Evolutionary conservation across 2,888 invertebrate species (phyloP), one percentile per base, ranked within the genome.

Genomic region (Scotopteryx bipunctaria): DNA sequence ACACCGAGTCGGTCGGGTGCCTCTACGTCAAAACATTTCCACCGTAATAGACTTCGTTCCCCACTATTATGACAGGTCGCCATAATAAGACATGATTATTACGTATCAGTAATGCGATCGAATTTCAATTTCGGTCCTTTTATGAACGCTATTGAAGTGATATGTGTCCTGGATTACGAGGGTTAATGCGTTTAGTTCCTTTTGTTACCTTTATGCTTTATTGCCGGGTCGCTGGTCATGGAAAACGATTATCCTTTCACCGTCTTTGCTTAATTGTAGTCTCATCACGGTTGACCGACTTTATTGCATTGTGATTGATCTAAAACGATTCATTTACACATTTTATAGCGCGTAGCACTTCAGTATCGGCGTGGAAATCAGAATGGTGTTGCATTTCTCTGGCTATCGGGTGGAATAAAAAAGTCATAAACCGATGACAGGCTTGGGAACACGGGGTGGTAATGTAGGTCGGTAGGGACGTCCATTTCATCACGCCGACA

Each of bases 371-470:
- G 67, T 75, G 69, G 81, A 83, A 81, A 85, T 81, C 73, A 73
- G 81, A 79, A 76, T 80, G 81, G 83, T 86, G 73, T 86, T 86
- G 84, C 85, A 81, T 88, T 86, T 86, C 86, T 82, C 73, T 70
- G 65, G 73, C 76, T 76, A 84, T 80, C 79, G 80, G 78, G 76
- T 76, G 78, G 77, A 86, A 89, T 89, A 87, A 89, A 88, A 89
- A 86, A 83, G 86, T 82, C 81, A 84, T 89, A 88, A 88, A 88
- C 77, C 73, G 76, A 81, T 82, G 83, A 81, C 86, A 81, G 69
- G 85, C 85, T 83, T 86, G 89, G 86, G 88, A 89, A 89, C 78
- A 82, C 75, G 67, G 81, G 78, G 72, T 73, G 64, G 82, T 79
- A 79, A 82, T 79, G 78, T 79, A 76, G 80, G 76, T 75, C 78